Evolutionary conservation across 2,113 vertebrate species (phyloP), one percentile per base, ranked within the genome.

Genomic region (Podarcis raffonei): DNA sequence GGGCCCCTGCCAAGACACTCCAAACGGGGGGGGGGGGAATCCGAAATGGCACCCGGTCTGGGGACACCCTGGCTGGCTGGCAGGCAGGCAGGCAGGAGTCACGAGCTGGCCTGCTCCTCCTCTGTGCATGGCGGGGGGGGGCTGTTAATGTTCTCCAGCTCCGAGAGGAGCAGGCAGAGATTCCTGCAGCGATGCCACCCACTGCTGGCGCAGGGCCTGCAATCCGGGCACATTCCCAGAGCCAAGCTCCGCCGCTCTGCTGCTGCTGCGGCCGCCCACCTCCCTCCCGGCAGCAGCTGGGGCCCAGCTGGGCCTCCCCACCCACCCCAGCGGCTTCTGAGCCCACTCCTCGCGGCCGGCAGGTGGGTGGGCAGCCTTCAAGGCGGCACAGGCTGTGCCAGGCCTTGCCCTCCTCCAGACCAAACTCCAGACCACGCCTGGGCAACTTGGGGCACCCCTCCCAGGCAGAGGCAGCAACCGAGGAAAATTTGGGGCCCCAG

Each of bases 201-300:
- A 48, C 9, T 32, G 39, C 90, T 93, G 94, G 95, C 92, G 57
- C 0, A 6, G 6, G 0, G 91, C 93, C 95, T 90, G 92, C 91
- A 93, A 95, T 95, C 94, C 93, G 88, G 91, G 88, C 1, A 0
- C 93, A 94, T 95, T 95, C 90, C 53, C 0, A 0, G 90, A 76
- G 93, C 90, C 92, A 87, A 93, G 93, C 90, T 93, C 93, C 92
- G 80, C 22, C 0, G 0, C 83, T 93, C 93, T 92, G 84, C 22
- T 0, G 0, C 83, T 3, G 5, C 23, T 62, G 59, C 59, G 1
- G 13, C 68, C 6, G 3, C n/a, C 66, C 66, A 42, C 72, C 57
- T 48, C 71, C 87, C 80, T 48, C 71, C 87, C 69, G 25, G 3
- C 57, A 77, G 13, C 71, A 18, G 57, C 53, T 22, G 6, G 35